A percentile compares a stretch with the other conserved stretches of the same genome.
phyloP scores from a whole-genome alignment of 2,113 vertebrate species.

The Glaucidium brasilianum region DNA sequence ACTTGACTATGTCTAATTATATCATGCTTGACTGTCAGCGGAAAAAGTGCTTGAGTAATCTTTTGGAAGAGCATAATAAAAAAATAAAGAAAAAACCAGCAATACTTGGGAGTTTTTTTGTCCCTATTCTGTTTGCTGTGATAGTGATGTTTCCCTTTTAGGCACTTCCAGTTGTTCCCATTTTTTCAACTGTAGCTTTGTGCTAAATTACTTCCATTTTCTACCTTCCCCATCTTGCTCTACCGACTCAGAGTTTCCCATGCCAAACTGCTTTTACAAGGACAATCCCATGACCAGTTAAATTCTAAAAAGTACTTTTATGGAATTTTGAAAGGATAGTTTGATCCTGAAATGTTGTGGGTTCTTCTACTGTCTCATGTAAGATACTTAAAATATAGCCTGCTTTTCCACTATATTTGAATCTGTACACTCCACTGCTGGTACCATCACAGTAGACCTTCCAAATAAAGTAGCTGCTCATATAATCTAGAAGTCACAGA shows the following conservation, averaged over 20 bases:
- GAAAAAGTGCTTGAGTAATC: slow-evolving; percentile 45
- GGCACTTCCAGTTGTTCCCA: neutral
- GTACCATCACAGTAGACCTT: neutral
- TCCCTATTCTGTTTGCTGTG: neutral
- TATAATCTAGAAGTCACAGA: neutral
- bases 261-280: neutral
- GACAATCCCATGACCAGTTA: neutral
- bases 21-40: neutral
- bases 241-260: neutral
- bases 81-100: neutral
- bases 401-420: neutral
- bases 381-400: neutral
- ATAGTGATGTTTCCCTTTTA: neutral
- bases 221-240: neutral
- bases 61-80: neutral
- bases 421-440: neutral
- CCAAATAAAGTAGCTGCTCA: neutral
- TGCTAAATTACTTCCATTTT: neutral
- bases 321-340: neutral
- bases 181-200: neutral
- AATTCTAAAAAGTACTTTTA: neutral
- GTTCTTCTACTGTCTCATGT: neutral
- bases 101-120: neutral
- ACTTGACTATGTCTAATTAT: slow-evolving; percentile 40
- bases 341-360: neutral